Base-by-base conservation (phyloP, 2,888 invertebrate genomes). In the Patella caerulea region DNA sequence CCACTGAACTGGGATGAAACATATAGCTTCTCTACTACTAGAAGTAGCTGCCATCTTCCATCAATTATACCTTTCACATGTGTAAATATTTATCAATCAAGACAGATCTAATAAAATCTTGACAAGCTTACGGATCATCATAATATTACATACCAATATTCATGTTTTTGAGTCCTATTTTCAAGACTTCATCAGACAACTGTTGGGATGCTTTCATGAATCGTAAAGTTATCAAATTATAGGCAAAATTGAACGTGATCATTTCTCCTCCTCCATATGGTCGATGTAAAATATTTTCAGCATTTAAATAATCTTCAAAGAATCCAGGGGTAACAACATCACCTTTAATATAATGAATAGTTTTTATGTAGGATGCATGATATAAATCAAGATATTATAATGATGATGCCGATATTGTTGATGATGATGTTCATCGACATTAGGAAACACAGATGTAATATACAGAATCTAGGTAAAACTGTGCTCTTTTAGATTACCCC, bases 161-260 rank as follows among this genome's bases (percentile, higher is more conserved):
- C 94, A 98, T 95, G 91, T 96, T 94, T 88, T 95, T 94, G 92
- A 98, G 97, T 1, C 96, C 95, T 75, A 95, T 93, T 79, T 94
- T 94, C 90, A 97, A 96, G n/a, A 95, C 92, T 0, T 95, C 95
- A 72, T 95, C 93, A 91, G 96, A 96, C 17, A 97, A 93, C 89
- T 97, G 97, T 92, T 97, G 97, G 76, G 97, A 96, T 78, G 85
- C 87, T 76, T 89, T 90, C 96, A 98, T 97, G 92, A 97, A 98
- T 88, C 96, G 93, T 0, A 96, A 95, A 0, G 97, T 96, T 92
- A 97, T 96, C 92, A 98, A 94, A 92, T 97, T 98, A 19, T 96
- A 96, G 0, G 98, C 98, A 92, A 99, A 98, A 84, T 97, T 97
- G 93, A 97, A 99, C 94, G 98, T 96, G 90, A 96, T 97, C 91